Percentiles rank a stretch among this genome's conserved stretches.
Conservation (phyloP, 2,888 invertebrate species). For the Ashinkailepas kermadecensis region DNA sequence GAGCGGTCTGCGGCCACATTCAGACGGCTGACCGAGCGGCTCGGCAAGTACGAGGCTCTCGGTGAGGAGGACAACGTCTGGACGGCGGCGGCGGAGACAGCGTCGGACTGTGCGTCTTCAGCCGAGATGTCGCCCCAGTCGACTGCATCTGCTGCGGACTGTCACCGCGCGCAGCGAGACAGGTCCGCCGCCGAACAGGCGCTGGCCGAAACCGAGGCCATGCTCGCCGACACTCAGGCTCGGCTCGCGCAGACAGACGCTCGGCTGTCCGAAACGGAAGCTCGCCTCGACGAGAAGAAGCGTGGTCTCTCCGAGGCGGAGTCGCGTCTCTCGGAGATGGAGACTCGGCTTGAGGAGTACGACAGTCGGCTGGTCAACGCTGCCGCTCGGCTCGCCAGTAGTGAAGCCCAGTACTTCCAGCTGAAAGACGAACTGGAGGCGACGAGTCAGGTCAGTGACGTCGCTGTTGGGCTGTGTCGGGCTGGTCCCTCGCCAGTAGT, state of each 20-base stretch:
- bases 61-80: not conserved
- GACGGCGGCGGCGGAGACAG: not conserved
- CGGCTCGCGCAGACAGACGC: not conserved
- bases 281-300: not conserved
- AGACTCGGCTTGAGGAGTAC: not conserved
- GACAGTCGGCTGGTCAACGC: not conserved
- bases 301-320: no score
- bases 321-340: not conserved
- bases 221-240: not conserved
- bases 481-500: no score
- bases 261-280: not conserved
- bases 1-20: conserved; percentile 34
- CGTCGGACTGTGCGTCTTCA: not conserved
- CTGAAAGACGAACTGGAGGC: not conserved
- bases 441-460: not conserved
- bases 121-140: not conserved
- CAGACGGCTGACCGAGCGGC: conserved; percentile 31
- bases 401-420: not conserved
- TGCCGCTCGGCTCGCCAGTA: no score
- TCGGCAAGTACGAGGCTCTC: not conserved
- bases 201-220: not conserved
- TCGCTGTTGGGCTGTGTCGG: no score
- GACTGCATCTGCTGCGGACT: no score
- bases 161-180: no score
- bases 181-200: not conserved